Base-by-base conservation (phyloP, 2,113 vertebrate genomes). In the Anhinga anhinga region DNA sequence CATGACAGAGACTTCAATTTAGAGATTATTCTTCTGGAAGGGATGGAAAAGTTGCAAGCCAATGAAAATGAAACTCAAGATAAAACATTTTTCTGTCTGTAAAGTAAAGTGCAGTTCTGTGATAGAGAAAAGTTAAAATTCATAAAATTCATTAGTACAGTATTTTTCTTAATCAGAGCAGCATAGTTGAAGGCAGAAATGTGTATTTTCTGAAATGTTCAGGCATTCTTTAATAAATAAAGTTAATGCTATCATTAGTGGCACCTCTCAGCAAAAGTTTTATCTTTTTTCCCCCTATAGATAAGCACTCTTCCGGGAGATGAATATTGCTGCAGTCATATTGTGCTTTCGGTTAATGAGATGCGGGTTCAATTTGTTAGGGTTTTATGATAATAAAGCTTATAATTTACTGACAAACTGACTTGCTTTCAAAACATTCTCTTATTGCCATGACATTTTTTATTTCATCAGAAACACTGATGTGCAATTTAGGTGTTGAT, bases 351-450 rank as follows among this genome's bases (percentile, higher is more conserved):
- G 90, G 91, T 97, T 98, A 97, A 98, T 98, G 98, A 98, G 97
- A 98, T 97, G 91, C 97, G 93, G 91, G 92, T 96, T 98, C 93
- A 96, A 95, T 98, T 98, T 98, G 95, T 97, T 96, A 88, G 85
- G 97, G 86, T 96, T 98, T 98, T 98, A 98, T 97, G 95, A 91
- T 98, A 98, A 98, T 98, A 97, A 98, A 97, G 86, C 93, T 98
- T 98, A 96, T 98, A 96, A 98, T 98, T 98, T 98, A 98, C 95
- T 94, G 95, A 96, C 92, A 98, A 97, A 98, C 97, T 97, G 96
- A 95, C 92, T 97, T 93, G 81, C 97, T 98, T 98, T 98, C 96
- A 97, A 97, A 98, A 98, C 95, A 98, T 94, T 92, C 88, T 95
- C 79, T 96, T 97, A 95, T 93, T 97, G 89, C 93, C 71, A 38